Evolutionary conservation across 2,888 invertebrate species (phyloP), one percentile per base, ranked within the genome.

Genomic region (Glaucopsyche alexis): DNA sequence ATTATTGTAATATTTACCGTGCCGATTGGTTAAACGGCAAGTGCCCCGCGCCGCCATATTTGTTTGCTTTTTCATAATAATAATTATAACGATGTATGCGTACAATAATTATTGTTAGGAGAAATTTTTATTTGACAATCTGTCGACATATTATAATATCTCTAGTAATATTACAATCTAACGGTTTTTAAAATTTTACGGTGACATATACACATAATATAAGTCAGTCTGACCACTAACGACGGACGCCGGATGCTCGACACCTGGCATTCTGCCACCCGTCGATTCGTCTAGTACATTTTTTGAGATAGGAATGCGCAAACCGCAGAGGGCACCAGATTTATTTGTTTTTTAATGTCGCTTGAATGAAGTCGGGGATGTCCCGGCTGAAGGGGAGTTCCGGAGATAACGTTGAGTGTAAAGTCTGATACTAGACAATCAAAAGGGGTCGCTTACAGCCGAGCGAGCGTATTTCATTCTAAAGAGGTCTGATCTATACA

Each of bases 151-250:
- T n/a, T n/a, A n/a, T n/a, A n/a, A n/a, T n/a, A n/a, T n/a, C n/a
- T n/a, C n/a, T n/a, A n/a, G n/a, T n/a, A n/a, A n/a, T n/a, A n/a
- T n/a, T n/a, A n/a, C n/a, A n/a, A n/a, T n/a, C n/a, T n/a, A n/a
- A n/a, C n/a, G n/a, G n/a, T n/a, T n/a, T n/a, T n/a, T n/a, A n/a
- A n/a, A n/a, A n/a, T n/a, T n/a, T n/a, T n/a, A n/a, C n/a, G n/a
- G n/a, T n/a, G n/a, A n/a, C 19, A 4, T 19, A 0, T 19, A 19
- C 3, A 16, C 13, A 29, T 11, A 29, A 29, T 11, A 29, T 13
- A 60, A 60, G 60, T 60, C 60, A 60, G 60, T 60, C 60, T 60
- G 60, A 60, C 60, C 60, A 60, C 55, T 55, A 55, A 55, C 55
- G 19, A 55, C 60, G 2, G n/a, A n/a, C 50, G 29, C 60, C 60